Base-by-base conservation (phyloP, 2,888 invertebrate species). In the Drosophila lacicola region DNA sequence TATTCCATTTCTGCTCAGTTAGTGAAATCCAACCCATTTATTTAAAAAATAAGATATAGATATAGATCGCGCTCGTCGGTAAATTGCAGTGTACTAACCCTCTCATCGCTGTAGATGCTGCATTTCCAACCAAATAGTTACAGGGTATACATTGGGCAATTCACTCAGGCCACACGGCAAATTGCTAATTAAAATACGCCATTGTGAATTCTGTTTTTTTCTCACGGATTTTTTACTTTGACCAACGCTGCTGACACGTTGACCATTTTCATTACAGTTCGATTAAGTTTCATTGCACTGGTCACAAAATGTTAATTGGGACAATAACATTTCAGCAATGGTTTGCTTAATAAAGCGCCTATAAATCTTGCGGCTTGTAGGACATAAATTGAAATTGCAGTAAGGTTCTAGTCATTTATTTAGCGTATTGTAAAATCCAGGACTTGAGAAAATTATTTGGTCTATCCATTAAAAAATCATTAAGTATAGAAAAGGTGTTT, bases 201-300 rank as follows among this genome's bases (percentile, higher is more conserved):
- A 60, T 65, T 82, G 70, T 44, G 47, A 34, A 57, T 58, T 65
- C 54, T 54, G 19, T n/a, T 37, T 45, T 54, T 44, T 34, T n/a
- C n/a, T 4, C 3, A 4, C n/a, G 10, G 10, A 34, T 39, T 50
- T 36, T 37, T 10, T 36, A 13, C 9, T 33, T 49, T 50, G 33
- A 9, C 19, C 33, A 46, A 34, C 25, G 41, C 17, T 19, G 54
- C 34, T 64, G 80, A 67, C 67, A 82, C 65, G 76, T 53, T 77
- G 74, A 80, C 70, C 73, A 75, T 73, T 85, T 80, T 78, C 78
- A 82, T 82, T 85, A 66, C 78, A 70, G 75, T 82, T 83, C 84
- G 84, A 82, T 86, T 83, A 78, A 68, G 78, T 78, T 78, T 64
- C 56, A 46, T 49, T 47, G 57, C 56, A 33, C n/a, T 21, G 54